Percentiles rank a stretch among this genome's conserved stretches.
Evolutionary conservation across 2,888 invertebrate species (phyloP).

Genomic region (Trissolcus brochymenae): DNA sequence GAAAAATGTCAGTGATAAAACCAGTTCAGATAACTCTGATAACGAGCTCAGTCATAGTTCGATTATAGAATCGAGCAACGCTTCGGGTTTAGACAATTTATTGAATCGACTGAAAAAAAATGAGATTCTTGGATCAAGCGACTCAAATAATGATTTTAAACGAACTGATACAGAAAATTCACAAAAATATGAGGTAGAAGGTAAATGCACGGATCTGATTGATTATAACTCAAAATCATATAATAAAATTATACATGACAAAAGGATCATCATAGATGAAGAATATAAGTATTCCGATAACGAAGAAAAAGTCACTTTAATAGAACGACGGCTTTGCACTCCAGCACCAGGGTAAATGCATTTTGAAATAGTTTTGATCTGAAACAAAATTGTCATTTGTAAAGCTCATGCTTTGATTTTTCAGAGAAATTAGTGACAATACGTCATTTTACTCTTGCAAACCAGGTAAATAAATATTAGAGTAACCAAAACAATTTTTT

Average conservation of each 20-base stretch:
- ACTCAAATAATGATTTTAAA: too few relatives aligned
- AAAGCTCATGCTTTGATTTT: background rate
- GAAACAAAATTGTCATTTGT: background rate
- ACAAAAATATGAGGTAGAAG: too few relatives aligned
- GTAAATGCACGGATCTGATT: too few relatives aligned
- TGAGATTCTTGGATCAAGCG: too few relatives aligned
- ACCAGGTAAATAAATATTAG: slow-evolving; percentile 8
- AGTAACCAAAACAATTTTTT: too few relatives aligned
- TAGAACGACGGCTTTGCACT: slow-evolving; percentile 80
- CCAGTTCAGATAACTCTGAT: too few relatives aligned
- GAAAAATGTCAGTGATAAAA: too few relatives aligned
- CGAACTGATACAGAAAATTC: too few relatives aligned
- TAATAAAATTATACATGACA: background rate
- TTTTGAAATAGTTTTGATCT: background rate
- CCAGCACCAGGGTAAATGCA: slow-evolving; percentile 75
- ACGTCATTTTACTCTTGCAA: slow-evolving; percentile 31
- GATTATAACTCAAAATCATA: background rate
- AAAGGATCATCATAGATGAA: slow-evolving; percentile 78
- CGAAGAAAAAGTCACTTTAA: slow-evolving; percentile 83
- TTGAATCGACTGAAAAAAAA: too few relatives aligned
- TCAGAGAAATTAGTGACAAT: slow-evolving; percentile 29
- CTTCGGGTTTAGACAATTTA: too few relatives aligned
- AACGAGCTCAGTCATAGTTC: too few relatives aligned
- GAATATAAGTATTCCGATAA: slow-evolving; percentile 86
- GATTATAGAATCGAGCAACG: too few relatives aligned